phyloP scores from a whole-genome alignment of 2,113 vertebrate genomes.

The Orthonyx spaldingii region DNA sequence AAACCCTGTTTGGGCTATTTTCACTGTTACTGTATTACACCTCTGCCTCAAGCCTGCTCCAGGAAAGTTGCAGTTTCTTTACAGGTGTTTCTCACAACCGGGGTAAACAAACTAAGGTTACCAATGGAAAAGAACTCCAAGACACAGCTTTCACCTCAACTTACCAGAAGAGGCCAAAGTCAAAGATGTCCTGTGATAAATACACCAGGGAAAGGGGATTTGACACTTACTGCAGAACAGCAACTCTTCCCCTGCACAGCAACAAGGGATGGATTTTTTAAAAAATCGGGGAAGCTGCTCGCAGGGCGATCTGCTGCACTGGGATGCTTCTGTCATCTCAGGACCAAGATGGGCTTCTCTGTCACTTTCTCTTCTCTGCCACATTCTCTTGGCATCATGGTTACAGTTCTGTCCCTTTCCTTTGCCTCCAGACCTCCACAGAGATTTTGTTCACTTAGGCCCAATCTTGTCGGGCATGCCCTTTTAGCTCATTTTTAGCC shows the following conservation, averaged over 20 bases:
- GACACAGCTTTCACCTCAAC: neutral
- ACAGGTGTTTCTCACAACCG: fast-evolving
- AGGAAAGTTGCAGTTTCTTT: neutral
- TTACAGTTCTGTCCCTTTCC: neutral
- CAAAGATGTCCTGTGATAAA: neutral
- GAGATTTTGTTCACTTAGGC: neutral
- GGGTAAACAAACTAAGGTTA: neutral
- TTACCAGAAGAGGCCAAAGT: neutral
- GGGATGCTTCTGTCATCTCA: neutral
- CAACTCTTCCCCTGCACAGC: neutral
- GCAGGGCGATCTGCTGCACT: neutral
- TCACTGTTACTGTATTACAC: neutral
- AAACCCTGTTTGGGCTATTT: neutral
- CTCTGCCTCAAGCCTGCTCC: neutral
- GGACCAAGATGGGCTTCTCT: neutral
- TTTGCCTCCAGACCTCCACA: neutral
- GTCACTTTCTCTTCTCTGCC: neutral
- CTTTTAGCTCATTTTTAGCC: neutral
- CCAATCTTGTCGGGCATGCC: fast-evolving
- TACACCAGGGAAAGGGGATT: neutral
- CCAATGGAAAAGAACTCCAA: neutral
- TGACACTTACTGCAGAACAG: neutral
- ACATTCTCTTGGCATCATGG: neutral
- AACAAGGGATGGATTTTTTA: neutral
- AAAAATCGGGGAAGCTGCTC: neutral